phyloP scores from a whole-genome alignment of 2,888 invertebrate genomes.

The Corbicula japonica region DNA sequence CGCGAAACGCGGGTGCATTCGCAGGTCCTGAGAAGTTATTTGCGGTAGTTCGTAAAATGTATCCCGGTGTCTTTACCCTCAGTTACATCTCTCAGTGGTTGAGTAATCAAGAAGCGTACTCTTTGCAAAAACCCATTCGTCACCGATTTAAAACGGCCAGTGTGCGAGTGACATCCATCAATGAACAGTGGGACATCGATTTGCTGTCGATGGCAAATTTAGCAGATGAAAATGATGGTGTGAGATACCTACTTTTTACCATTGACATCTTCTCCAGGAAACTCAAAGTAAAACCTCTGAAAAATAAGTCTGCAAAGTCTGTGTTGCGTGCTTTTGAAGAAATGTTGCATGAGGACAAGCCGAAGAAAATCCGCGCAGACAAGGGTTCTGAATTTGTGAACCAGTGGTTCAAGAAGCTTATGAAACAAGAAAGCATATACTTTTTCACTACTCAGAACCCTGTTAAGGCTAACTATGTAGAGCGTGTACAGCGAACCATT shows the following conservation, averaged over 20 bases:
- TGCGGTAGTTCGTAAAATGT: too few relatives aligned
- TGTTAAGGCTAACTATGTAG: too few relatives aligned
- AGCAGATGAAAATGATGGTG: slow-evolving; percentile 26
- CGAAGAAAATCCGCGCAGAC: slow-evolving; percentile 22
- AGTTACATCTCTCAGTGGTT: too few relatives aligned
- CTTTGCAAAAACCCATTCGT: slow-evolving; percentile 5
- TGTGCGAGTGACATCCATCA: slow-evolving; percentile 14
- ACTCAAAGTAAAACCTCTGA: slow-evolving; percentile 27
- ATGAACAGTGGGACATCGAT: too few relatives aligned
- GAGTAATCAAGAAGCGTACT: slow-evolving; percentile 19
- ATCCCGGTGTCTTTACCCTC: too few relatives aligned
- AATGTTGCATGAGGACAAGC: slow-evolving; percentile 13
- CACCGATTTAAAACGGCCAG: slow-evolving; percentile 23
- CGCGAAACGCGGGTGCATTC: slow-evolving; percentile 14
- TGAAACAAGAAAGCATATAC: too few relatives aligned
- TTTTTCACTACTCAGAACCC: slow-evolving; percentile 37
- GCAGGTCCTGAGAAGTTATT: slow-evolving; percentile 14
- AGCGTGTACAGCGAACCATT: too few relatives aligned
- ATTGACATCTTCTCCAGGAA: slow-evolving; percentile 31
- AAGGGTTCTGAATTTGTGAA: slow-evolving; percentile 40
- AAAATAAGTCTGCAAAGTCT: slow-evolving; percentile 31
- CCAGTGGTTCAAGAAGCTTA: too few relatives aligned
- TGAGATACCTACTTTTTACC: slow-evolving; percentile 25
- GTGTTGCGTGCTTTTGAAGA: slow-evolving; percentile 29
- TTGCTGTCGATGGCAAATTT: too few relatives aligned